A percentile compares a stretch with the other conserved stretches of the same genome.
Conservation (phyloP, 2,113 vertebrate genomes). For the Sinocyclocheilus anophthalmus region DNA sequence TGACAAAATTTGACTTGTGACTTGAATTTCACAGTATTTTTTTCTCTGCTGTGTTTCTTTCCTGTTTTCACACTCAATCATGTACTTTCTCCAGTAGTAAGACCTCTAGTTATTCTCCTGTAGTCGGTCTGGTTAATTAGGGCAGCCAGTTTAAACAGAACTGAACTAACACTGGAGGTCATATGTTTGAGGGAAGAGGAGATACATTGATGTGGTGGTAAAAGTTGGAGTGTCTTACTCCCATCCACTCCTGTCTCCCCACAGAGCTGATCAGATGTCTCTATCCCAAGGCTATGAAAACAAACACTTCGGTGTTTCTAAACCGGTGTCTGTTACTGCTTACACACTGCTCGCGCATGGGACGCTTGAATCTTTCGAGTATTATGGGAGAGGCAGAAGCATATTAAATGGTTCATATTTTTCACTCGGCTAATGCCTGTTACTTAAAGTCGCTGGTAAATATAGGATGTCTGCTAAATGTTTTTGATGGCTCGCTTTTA, state of each 20-base stretch:
- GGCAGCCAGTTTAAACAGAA: constrained; percentile 20
- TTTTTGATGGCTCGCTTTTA: constrained; percentile 9
- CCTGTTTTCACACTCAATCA: constrained; percentile 17
- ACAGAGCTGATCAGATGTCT: constrained; percentile 41
- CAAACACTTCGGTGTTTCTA: constrained; percentile 67
- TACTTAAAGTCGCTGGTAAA: background rate
- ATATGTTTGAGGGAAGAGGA: constrained; percentile 17
- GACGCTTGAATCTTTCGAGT: constrained; percentile 52
- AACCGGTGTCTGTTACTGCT: constrained; percentile 54
- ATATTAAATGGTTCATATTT: constrained; percentile 54
- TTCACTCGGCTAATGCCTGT: constrained; percentile 51
- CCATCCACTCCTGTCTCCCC: constrained; percentile 28
- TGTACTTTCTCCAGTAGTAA: background rate
- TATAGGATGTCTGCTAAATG: constrained; percentile 1
- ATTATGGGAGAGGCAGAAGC: constrained; percentile 43
- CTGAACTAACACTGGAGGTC: constrained; percentile 24
- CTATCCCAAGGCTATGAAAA: constrained; percentile 60
- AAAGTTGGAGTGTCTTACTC: constrained; percentile 4
- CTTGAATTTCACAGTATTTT: background rate
- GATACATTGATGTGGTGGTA: constrained; percentile 30
- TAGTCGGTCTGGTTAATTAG: constrained; percentile 12
- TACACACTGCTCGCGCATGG: constrained; percentile 58
- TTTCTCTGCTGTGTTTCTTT: background rate
- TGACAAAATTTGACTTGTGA: constrained; percentile 5
- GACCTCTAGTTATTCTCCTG: background rate